Evolutionary conservation across 2,113 vertebrate species (phyloP), one percentile per base, ranked within the genome.

Genomic region (Monopterus albus): DNA sequence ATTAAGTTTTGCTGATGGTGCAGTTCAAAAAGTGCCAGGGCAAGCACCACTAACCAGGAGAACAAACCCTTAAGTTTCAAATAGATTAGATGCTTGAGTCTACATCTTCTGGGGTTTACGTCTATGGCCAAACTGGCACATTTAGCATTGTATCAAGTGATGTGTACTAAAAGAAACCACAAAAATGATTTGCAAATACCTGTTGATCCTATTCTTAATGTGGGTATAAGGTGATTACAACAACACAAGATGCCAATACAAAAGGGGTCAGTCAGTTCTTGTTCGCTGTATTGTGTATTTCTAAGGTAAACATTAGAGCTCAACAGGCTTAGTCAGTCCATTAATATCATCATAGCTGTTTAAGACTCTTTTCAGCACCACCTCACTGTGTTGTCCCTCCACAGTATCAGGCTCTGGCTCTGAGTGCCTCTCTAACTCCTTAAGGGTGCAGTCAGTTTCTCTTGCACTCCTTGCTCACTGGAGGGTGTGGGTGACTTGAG

Each of bases 401-500:
- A 62, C 62, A 55, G 75, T 63, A 56, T 53, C 72, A 28, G 40
- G 14, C 49, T 66, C 67, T 56, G 26, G 13, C 66, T 73, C 59
- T 23, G 36, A 72, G 53, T 65, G 68, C 33, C 15, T 61, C 77
- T 61, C 73, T 57, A 82, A 83, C 81, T 87, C 78, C 72, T 79
- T 26, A 31, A 69, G 70, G 82, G 87, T 85, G 88, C 88, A 73
- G 75, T 79, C 82, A 58, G 64, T 52, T 31, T 65, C 51, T 60
- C 56, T 49, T 25, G 39, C 25, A 18, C 75, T 82, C 46, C 64
- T 79, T 60, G 42, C 81, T 84, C 81, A 82, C 79, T 64, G 72
- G 61, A 82, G 88, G 87, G 85, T 72, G 87, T 83, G 84, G 77
- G 86, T 72, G 78, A 83, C 72, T 85, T 65, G 79, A 90, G 83